A percentile compares a stretch with the other conserved stretches of the same genome.
These are phyloP conservation scores for Syncerus caffer DNA, from an alignment of 2,797 vertebrate genomes.

Conservation along the genomic window DNA sequence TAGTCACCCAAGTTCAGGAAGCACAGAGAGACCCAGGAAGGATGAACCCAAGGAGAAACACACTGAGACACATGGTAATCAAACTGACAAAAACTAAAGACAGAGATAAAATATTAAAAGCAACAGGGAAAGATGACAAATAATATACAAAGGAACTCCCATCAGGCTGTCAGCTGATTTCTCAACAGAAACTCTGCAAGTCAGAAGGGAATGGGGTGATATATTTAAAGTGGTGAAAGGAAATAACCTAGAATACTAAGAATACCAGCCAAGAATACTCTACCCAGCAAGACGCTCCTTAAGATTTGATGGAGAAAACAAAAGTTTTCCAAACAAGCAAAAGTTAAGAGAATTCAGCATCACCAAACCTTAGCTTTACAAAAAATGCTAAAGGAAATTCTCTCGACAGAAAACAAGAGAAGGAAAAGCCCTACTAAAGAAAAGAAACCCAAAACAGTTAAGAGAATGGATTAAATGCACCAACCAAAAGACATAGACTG, in stretches of 20 bases:
- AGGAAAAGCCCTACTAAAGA: background rate
- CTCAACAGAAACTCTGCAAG: background rate
- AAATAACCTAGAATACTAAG: background rate
- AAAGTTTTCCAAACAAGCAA: background rate
- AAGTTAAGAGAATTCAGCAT: background rate
- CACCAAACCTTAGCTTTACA: background rate
- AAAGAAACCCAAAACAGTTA: background rate
- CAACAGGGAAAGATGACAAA: background rate
- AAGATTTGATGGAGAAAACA: background rate
- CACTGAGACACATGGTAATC: background rate
- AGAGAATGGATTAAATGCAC: background rate
- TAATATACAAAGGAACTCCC: background rate
- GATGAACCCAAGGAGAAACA: background rate
- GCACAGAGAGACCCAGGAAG: background rate
- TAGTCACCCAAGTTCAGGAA: background rate
- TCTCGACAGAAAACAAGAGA: background rate
- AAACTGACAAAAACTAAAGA: background rate
- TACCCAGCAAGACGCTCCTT: background rate
- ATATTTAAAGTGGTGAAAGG: background rate
- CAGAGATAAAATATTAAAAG: background rate
- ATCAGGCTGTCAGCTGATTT: background rate
- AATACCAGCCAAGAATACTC: background rate
- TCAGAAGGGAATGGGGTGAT: background rate
- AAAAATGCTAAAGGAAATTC: background rate
- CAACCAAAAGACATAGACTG: background rate